Percentiles rank a stretch among this genome's conserved stretches.
Evolutionary conservation across 2,113 vertebrate species (phyloP).

Genomic region (Hippocampus zosterae): DNA sequence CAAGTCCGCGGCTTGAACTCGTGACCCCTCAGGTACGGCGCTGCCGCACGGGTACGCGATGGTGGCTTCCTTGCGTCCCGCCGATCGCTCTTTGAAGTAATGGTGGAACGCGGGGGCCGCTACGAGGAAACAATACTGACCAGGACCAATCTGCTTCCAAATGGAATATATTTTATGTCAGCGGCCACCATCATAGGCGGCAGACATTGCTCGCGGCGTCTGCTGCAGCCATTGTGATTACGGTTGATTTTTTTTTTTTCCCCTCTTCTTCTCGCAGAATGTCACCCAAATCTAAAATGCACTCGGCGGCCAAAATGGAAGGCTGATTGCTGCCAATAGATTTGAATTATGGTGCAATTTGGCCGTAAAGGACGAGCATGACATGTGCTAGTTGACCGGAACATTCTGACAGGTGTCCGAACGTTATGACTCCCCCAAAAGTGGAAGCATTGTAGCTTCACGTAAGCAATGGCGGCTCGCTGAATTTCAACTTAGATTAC

Average conservation of each 20-base stretch:
- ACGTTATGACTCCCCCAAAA: background rate
- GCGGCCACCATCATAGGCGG: constrained; percentile 61
- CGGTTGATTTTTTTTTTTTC: constrained; percentile 21
- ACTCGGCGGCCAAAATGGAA: constrained; percentile 24
- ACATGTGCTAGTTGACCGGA: constrained; percentile 17
- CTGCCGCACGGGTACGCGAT: constrained; percentile 27
- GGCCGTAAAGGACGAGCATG: constrained; percentile 20
- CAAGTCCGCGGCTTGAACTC: constrained; percentile 53
- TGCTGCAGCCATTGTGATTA: constrained; percentile 41
- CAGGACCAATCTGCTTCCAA: constrained; percentile 67
- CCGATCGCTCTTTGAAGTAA: constrained; percentile 59
- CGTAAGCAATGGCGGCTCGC: background rate
- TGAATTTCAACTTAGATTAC: background rate
- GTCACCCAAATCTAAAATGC: constrained; percentile 47
- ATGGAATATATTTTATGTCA: constrained; percentile 70
- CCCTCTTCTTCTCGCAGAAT: constrained; percentile 24
- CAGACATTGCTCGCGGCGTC: constrained; percentile 59
- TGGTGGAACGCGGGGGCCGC: constrained; percentile 56
- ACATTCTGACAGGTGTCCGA: constrained; percentile 5
- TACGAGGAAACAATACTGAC: constrained; percentile 62
- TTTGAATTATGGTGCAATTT: constrained; percentile 43
- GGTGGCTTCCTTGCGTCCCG: constrained; percentile 10
- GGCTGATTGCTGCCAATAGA: constrained; percentile 46
- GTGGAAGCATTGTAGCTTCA: background rate
- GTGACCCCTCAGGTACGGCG: constrained; percentile 51